These are phyloP conservation scores for Trissolcus basalis DNA, from an alignment of 1,140 invertebrate species.

Conservation along the genomic window DNA sequence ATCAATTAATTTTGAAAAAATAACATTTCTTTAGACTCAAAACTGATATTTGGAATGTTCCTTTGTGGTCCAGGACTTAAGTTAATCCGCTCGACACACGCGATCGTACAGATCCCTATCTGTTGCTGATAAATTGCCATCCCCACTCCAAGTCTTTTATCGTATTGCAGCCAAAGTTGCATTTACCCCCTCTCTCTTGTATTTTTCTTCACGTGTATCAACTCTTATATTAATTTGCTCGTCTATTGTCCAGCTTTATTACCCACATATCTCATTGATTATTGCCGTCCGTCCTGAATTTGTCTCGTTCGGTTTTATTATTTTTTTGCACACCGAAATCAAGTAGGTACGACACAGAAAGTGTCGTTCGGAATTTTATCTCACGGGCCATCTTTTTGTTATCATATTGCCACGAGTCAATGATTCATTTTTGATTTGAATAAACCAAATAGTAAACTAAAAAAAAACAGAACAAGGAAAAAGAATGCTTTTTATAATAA, in stretches of 20 bases:
- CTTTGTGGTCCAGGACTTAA: constrained; percentile 62
- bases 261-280: constrained; percentile 68
- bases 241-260: constrained; percentile 74
- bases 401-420: constrained; percentile 1
- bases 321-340: constrained; percentile 15
- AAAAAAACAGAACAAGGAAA: too few species aligned
- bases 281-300: constrained; percentile 23
- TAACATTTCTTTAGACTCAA: neutral
- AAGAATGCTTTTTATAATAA: too few species aligned
- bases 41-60: neutral
- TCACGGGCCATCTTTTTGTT: constrained; percentile 26
- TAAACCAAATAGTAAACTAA: neutral
- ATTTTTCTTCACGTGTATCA: constrained; percentile 3
- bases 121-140: constrained; percentile 74
- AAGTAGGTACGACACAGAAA: constrained; percentile 32
- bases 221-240: constrained; percentile 74
- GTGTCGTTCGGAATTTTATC: constrained; percentile 45
- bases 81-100: constrained; percentile 68
- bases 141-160: constrained; percentile 64
- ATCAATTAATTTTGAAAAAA: too few species aligned
- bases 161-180: constrained; percentile 45
- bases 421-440: constrained; percentile 15
- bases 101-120: constrained; percentile 74
- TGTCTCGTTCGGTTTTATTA: constrained; percentile 30
- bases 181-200: constrained; percentile 11